Evolutionary conservation across 2,113 vertebrate genomes (phyloP), one percentile per base, ranked within the genome.

Genomic region (Melierax canorus): DNA sequence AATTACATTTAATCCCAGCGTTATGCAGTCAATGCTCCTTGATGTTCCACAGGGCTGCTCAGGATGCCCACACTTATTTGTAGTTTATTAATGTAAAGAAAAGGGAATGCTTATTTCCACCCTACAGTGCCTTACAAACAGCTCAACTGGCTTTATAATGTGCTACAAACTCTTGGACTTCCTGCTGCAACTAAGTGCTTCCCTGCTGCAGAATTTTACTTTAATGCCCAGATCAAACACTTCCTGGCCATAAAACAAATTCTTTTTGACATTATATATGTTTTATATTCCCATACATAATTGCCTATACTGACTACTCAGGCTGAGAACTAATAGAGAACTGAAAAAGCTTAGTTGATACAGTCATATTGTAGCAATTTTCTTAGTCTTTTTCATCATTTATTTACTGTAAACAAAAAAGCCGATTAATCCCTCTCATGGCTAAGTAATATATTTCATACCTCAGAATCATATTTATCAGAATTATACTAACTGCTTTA

Each of bases 181-280:
- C 90, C 91, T 43, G 66, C 90, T 90, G 92, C 50, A 88, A 90
- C 53, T 81, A 95, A 97, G 66, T 91, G 89, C 74, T 96, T 97
- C 58, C 96, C 87, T 81, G 43, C 86, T 94, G 60, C 72, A 72
- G 34, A 69, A 71, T 62, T 92, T 73, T 56, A 86, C 72, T 93
- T 94, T 88, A 96, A 97, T 96, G 71, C n/a, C 58, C 60, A 92
- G 71, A 96, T 97, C 95, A 97, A 97, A 97, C 72, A 59, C 39
- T 91, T 94, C 34, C n/a, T 76, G 59, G 66, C 41, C 89, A 88
- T 32, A 80, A 86, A 94, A 73, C 45, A 94, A 96, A 94, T 90
- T 82, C 22, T 21, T 94, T 88, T 86, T 90, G 89, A 95, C 66
- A 88, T 79, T 63, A 66, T 79, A 62, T 86, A 88, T 11, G 12